A percentile compares a stretch with the other conserved stretches of the same genome.
Conservation (phyloP, 2,888 invertebrate genomes). For the Xanthia togata region DNA sequence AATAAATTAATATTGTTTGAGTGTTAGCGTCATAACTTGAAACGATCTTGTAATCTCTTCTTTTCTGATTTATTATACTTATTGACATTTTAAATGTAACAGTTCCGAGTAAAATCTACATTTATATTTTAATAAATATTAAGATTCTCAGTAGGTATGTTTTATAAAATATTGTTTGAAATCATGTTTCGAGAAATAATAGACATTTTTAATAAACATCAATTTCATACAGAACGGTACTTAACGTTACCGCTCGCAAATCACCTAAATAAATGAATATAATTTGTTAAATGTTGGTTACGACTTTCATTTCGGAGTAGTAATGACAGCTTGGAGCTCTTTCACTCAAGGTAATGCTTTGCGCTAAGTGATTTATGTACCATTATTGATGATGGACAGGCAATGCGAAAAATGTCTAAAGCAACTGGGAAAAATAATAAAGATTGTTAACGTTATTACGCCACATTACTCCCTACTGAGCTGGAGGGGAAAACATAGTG, state of each 20-base stretch:
- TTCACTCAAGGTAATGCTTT: slow-evolving; percentile 33
- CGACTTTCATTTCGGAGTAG: slow-evolving; percentile 30
- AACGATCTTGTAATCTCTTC: neutral
- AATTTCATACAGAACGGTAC: slow-evolving; percentile 28
- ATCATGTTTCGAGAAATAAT: slow-evolving; percentile 13
- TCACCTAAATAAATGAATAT: slow-evolving; percentile 41
- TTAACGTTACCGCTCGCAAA: slow-evolving; percentile 35
- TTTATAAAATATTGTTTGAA: neutral
- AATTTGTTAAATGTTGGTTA: slow-evolving; percentile 44
- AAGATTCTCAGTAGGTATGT: neutral
- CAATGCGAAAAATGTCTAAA: slow-evolving; percentile 49
- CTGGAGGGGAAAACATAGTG: slow-evolving; percentile 49
- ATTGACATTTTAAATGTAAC: neutral
- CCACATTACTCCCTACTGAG: slow-evolving; percentile 50
- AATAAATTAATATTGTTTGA: slow-evolving; percentile 34
- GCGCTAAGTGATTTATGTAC: slow-evolving; percentile 43
- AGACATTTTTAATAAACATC: slow-evolving; percentile 15
- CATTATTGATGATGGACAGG: slow-evolving; percentile 57
- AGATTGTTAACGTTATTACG: slow-evolving; percentile 52
- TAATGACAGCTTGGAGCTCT: slow-evolving; percentile 36
- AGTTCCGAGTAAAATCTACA: neutral
- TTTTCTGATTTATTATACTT: neutral
- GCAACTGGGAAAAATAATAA: slow-evolving; percentile 52
- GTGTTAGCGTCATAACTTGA: slow-evolving; percentile 10
- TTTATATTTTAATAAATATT: neutral